Percentiles rank a stretch among this genome's conserved stretches.
These are phyloP conservation scores for Drosophila cardini DNA, from an alignment of 1,140 invertebrate genomes.

Conservation along the genomic window DNA sequence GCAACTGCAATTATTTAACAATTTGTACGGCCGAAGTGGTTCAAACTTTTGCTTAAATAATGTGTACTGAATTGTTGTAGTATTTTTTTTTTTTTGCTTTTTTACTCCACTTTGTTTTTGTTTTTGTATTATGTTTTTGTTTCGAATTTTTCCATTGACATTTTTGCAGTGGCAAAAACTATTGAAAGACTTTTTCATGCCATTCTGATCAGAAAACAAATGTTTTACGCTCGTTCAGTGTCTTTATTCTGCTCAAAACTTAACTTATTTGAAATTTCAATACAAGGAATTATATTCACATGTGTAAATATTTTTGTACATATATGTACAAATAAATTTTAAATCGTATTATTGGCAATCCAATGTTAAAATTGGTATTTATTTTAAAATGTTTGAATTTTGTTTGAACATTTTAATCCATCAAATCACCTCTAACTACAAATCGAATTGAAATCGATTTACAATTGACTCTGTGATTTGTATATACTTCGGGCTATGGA, in stretches of 20 bases:
- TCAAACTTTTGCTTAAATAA: slow-evolving; percentile 49
- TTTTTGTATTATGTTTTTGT: slow-evolving; percentile 8
- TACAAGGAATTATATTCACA: too few species aligned
- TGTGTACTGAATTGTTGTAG: slow-evolving; percentile 35
- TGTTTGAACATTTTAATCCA: too few species aligned
- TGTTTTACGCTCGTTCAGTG: background rate
- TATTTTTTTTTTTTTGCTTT: slow-evolving; percentile 10
- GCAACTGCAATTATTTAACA: slow-evolving; percentile 79
- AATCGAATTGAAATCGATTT: too few species aligned
- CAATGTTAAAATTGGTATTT: too few species aligned
- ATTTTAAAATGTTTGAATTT: too few species aligned
- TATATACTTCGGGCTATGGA: too few species aligned
- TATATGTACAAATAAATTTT: background rate
- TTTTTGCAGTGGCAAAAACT: slow-evolving; percentile 2
- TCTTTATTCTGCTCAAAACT: background rate
- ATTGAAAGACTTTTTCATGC: slow-evolving; percentile 14
- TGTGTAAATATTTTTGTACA: background rate
- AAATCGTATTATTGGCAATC: too few species aligned
- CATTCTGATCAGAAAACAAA: slow-evolving; percentile 4
- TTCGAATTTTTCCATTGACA: background rate
- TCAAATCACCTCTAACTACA: too few species aligned
- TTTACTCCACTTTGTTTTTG: slow-evolving; percentile 6
- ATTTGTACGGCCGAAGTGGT: slow-evolving; percentile 61
- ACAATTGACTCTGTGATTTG: too few species aligned
- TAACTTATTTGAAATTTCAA: too few species aligned